Percentiles rank a stretch among this genome's conserved stretches.
Conservation (phyloP, 2,797 vertebrate genomes). For the Sylvilagus floridanus region DNA sequence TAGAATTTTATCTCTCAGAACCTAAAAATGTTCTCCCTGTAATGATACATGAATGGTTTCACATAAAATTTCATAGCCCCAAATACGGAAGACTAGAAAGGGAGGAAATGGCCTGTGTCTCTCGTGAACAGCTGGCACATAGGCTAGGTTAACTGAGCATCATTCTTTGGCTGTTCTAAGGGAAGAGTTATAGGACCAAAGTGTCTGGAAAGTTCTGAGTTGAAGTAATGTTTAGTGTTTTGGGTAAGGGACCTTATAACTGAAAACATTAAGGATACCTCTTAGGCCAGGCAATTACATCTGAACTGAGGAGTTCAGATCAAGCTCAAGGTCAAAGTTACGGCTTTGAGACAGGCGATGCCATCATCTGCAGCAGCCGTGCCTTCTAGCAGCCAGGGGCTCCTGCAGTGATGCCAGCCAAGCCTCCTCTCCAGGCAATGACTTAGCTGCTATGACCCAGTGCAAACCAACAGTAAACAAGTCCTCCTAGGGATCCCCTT, state of each 20-base stretch:
- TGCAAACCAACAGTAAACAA: background rate
- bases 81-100: background rate
- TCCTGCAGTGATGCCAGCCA: background rate
- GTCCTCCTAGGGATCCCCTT: background rate
- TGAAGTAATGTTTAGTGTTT: slow-evolving; percentile 1
- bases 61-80: background rate
- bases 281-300: slow-evolving; percentile 15
- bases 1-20: slow-evolving; percentile 38
- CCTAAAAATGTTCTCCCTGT: background rate
- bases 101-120: background rate
- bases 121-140: background rate
- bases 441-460: background rate
- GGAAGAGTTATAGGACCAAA: background rate
- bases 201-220: background rate
- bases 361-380: background rate
- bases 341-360: slow-evolving; percentile 8
- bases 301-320: background rate
- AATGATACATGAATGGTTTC: background rate
- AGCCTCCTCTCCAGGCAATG: background rate
- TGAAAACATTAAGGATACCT: slow-evolving; percentile 35
- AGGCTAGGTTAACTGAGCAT: background rate
- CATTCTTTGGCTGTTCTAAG: slow-evolving; percentile 9
- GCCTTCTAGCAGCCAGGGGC: background rate
- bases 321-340: background rate
- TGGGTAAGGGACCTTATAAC: background rate